Evolutionary conservation across 2,113 vertebrate genomes (phyloP).

Genomic region (Sinocyclocheilus maitianheensis): DNA sequence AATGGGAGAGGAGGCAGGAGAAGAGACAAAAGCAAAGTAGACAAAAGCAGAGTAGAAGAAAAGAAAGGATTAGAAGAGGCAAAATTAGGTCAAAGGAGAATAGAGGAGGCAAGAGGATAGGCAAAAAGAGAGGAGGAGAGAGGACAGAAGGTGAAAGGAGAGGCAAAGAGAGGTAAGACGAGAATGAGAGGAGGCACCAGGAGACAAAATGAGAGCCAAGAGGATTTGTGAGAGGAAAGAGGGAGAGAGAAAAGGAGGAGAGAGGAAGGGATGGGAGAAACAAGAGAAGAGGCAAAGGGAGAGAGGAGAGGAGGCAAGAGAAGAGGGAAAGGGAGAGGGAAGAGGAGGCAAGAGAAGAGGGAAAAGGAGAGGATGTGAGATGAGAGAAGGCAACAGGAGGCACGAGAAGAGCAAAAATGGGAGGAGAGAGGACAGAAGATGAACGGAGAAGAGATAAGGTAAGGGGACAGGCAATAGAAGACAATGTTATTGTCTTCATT

Average conservation of each 20-base stretch:
- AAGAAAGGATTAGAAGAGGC: too few species aligned
- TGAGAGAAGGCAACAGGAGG: constrained; percentile 11
- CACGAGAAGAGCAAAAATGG: constrained; percentile 30
- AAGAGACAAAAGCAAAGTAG: too few species aligned
- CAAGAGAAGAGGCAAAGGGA: background rate
- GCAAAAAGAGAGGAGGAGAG: background rate
- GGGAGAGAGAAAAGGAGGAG: background rate
- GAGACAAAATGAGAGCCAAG: background rate
- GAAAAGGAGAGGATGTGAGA: background rate
- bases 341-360: background rate
- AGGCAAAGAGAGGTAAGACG: background rate
- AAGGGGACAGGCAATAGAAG: background rate
- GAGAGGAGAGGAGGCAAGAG: background rate
- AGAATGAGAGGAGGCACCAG: background rate
- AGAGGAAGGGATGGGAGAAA: constrained; percentile 8
- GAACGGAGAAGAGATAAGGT: background rate
- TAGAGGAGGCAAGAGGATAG: too few species aligned
- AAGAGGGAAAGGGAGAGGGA: too few species aligned
- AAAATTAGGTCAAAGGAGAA: too few species aligned
- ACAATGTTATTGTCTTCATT: background rate
- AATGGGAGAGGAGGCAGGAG: too few species aligned
- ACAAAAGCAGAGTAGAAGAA: too few species aligned
- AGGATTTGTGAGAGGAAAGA: background rate
- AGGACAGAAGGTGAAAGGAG: background rate
- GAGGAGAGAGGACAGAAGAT: background rate